A percentile compares a stretch with the other conserved stretches of the same genome.
These are phyloP conservation scores for Bombus picipes DNA, from an alignment of 1,140 invertebrate genomes.

Conservation along the genomic window DNA sequence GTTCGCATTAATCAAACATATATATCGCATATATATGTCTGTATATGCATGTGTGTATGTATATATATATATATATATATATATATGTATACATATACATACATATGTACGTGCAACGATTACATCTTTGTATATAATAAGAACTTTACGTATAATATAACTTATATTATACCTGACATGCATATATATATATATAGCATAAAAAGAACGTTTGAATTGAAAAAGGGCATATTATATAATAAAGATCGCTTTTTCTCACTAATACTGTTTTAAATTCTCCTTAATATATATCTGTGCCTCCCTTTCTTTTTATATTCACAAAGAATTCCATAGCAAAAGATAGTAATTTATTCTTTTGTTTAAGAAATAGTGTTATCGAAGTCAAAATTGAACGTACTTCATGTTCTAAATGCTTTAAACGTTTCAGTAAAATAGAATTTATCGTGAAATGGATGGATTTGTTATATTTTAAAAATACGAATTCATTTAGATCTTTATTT, in stretches of 20 bases:
- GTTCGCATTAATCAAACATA: slow-evolving; percentile 14
- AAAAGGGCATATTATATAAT: slow-evolving; percentile 1
- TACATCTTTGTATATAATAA: slow-evolving; percentile 50
- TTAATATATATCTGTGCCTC: background rate
- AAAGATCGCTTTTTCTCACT: background rate
- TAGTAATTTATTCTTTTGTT: background rate
- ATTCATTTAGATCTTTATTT: background rate
- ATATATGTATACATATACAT: background rate
- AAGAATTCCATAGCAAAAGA: background rate
- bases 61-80: too few relatives aligned
- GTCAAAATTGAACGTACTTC: background rate
- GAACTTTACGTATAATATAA: background rate
- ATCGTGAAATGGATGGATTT: background rate
- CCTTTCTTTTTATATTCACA: background rate
- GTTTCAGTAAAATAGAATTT: background rate
- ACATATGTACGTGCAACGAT: background rate
- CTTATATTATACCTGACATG: background rate
- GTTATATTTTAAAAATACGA: background rate
- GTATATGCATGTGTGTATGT: background rate
- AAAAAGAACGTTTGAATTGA: background rate
- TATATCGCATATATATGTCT: background rate
- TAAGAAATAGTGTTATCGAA: background rate
- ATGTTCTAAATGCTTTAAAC: background rate
- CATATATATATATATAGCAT: background rate
- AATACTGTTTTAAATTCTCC: background rate